phyloP scores from a whole-genome alignment of 2,888 invertebrate genomes.

The Drosophila borealis region DNA sequence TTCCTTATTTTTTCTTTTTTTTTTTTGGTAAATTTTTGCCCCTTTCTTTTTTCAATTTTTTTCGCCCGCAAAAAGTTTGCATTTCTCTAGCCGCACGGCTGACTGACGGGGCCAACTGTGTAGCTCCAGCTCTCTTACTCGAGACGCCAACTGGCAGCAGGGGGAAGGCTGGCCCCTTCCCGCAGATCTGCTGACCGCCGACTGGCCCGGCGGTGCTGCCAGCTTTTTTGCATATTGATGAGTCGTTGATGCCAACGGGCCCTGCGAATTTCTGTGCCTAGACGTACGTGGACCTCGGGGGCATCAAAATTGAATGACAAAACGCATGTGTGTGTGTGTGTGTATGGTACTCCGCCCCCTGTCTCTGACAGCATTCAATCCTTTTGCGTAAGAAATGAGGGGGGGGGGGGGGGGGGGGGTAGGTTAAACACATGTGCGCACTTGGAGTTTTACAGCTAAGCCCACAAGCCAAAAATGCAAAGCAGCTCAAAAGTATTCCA shows the following conservation, averaged over 20 bases:
- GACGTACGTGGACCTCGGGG: slow-evolving; percentile 17
- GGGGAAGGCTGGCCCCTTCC: background rate
- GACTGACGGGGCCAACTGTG: slow-evolving; percentile 48
- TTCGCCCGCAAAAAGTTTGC: slow-evolving; percentile 58
- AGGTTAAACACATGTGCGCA: slow-evolving; percentile 20
- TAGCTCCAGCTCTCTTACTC: slow-evolving; percentile 44
- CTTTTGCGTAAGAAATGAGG: slow-evolving; percentile 27
- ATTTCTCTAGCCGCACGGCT: slow-evolving; percentile 78
- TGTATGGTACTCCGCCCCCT: background rate
- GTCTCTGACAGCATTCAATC: slow-evolving; percentile 39
- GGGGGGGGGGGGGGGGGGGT: background rate
- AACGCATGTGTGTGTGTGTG: slow-evolving; percentile 60
- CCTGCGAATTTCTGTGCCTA: slow-evolving; percentile 20
- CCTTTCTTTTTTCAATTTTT: slow-evolving; percentile 21
- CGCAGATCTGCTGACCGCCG: slow-evolving; percentile 10
- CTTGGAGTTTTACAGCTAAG: slow-evolving; percentile 38
- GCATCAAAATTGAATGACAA: slow-evolving; percentile 75
- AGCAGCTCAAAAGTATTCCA: slow-evolving; percentile 76
- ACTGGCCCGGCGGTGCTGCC: slow-evolving; percentile 22
- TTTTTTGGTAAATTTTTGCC: background rate
- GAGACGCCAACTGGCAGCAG: slow-evolving; percentile 3
- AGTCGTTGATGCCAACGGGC: slow-evolving; percentile 51
- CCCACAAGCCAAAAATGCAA: slow-evolving; percentile 77
- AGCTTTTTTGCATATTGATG: slow-evolving; percentile 72
- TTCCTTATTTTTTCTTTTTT: slow-evolving; percentile 15